Conservation (phyloP, 1,140 invertebrate genomes). For the Mylabris phalerata region DNA sequence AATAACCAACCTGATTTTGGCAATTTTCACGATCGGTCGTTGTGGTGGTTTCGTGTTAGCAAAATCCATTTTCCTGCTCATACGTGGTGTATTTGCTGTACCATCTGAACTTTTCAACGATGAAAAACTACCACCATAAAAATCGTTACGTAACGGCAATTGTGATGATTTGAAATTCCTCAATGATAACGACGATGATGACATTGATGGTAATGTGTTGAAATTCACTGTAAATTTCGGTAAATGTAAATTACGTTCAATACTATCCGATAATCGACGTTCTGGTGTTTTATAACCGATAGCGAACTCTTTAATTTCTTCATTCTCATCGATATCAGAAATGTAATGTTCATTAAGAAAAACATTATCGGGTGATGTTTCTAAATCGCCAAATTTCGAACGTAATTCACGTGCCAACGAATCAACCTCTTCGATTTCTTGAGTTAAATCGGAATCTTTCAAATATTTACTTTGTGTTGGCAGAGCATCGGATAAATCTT, state of each 20-base stretch:
- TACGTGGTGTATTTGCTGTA: constrained; percentile 18
- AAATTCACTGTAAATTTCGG: constrained; percentile 1
- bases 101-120: constrained; percentile 38
- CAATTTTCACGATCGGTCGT: constrained; percentile 36
- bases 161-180: neutral
- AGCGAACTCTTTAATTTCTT: constrained; percentile 37
- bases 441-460: constrained; percentile 29
- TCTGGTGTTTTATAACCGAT: constrained; percentile 29
- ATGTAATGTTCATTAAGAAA: constrained; percentile 40
- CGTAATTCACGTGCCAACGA: constrained; percentile 29
- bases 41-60: constrained; percentile 34
- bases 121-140: constrained; percentile 26
- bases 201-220: constrained; percentile 17
- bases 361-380: constrained; percentile 27
- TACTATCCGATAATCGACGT: constrained; percentile 19
- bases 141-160: constrained; percentile 1
- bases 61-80: constrained; percentile 24
- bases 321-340: constrained; percentile 40
- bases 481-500: constrained; percentile 14
- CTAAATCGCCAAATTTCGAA: constrained; percentile 26
- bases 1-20: constrained; percentile 37
- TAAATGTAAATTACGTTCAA: neutral
- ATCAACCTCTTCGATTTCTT: constrained; percentile 37
- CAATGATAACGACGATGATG: constrained; percentile 9
- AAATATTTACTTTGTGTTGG: constrained; percentile 29